Base-by-base conservation (phyloP, 1,140 invertebrate genomes). In the Chironomus tepperi region DNA sequence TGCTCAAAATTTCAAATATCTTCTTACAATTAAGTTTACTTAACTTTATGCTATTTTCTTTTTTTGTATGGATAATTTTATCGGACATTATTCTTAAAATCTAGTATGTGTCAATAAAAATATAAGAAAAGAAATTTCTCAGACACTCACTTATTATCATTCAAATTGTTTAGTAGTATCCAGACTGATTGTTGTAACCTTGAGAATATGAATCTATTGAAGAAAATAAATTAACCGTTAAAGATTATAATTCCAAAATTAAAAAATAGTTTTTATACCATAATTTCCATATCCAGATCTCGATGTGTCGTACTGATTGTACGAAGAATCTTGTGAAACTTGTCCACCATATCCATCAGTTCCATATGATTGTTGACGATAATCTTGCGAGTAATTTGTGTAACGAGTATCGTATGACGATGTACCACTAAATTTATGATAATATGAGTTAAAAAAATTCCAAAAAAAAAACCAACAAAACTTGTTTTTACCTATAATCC, bases 201-300 rank as follows among this genome's bases (percentile, higher is more conserved):
- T 70, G 65, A 18, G 65, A 70, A 18, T 70, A 19, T 18, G 16
- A 70, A 70, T 70, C 65, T 70, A 70, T 57, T 57, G 47, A 57
- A 57, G 5, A 15, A 57, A 34, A 34, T 2, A 34, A 34, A 34
- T 34, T 34, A n/a, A n/a, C n/a, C n/a, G n/a, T n/a, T 34, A 34
- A 34, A 34, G 5, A 34, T 34, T 34, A 34, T 34, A 2, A 34
- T n/a, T n/a, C n/a, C n/a, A 34, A 34, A 34, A 34, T 34, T 34
- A 34, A 34, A 34, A 34, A 34, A 2, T 34, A 34, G 5, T 34
- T 34, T 34, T 34, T 19, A 19, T 18, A 70, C 65, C 65, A 70
- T 70, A 70, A 70, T 70, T 70, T 70, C 65, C 65, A 70, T 70
- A 70, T 9, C 16, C 16, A 70, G 24, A 5, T 18, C 19, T 1